Conservation (phyloP, 2,113 vertebrate species). For the Protobothrops flavoviridis region DNA sequence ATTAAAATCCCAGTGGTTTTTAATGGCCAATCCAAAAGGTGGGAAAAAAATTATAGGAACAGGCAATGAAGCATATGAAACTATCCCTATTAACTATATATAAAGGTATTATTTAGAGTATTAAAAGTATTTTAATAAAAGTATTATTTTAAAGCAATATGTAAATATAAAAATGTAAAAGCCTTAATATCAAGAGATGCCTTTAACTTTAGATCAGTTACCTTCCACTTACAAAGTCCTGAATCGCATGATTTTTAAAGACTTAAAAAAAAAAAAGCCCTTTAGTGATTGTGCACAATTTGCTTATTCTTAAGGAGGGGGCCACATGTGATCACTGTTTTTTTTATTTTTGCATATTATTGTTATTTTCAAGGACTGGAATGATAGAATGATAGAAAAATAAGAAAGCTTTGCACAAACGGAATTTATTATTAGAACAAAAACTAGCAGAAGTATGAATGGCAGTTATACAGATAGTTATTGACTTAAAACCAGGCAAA, state of each 20-base stretch:
- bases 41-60: too few species aligned
- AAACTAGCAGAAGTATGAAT: neutral
- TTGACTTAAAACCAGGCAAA: too few species aligned
- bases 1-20: neutral
- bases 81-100: neutral
- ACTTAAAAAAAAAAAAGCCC: neutral
- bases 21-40: neutral
- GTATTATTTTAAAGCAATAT: neutral
- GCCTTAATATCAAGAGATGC: neutral
- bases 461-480: neutral
- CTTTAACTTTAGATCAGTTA: neutral
- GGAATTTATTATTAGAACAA: neutral
- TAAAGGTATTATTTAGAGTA: neutral
- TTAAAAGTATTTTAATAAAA: neutral
- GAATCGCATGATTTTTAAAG: neutral
- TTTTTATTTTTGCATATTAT: neutral
- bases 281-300: neutral
- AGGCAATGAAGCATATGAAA: neutral
- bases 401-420: neutral
- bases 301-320: neutral
- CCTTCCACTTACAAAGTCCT: neutral
- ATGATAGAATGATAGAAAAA: neutral
- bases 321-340: neutral
- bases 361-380: neutral
- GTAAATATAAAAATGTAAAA: neutral